Evolutionary conservation across 2,113 vertebrate species (phyloP), one percentile per base, ranked within the genome.

Genomic region (Larimichthys crocea): DNA sequence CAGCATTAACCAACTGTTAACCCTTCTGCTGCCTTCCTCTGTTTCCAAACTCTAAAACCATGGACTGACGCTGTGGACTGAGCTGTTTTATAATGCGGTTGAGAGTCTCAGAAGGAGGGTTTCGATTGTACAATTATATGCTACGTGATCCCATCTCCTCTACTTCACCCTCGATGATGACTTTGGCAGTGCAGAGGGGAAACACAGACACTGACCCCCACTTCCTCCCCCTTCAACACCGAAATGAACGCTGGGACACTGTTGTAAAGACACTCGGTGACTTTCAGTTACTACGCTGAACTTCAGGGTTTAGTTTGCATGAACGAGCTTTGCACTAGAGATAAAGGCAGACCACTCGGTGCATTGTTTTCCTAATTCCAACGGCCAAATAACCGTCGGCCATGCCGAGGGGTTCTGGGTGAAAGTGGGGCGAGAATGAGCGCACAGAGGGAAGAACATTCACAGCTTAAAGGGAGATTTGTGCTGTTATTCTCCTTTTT

Each of bases 81-180:
- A 56, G 71, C 42, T 75, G 59, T 75, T 79, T 70, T 74, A 31
- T 75, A 72, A 85, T 85, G 74, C 57, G 52, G 62, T 59, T 19
- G 3, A 70, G 42, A 24, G 53, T 85, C 67, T 84, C 82, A 76
- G 59, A 53, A 82, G 61, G 82, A 86, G 71, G 35, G 74, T 62
- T 73, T 74, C 86, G 63, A 84, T 85, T 48, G n/a, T 75, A 77
- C 48, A 80, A 80, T 90, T 74, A 73, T 19, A 66, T 91, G 86
- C 80, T 83, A 87, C 48, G 19, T 56, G 86, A 90, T 80, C 70
- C 86, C 73, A 49, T 84, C 79, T 73, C 57, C 63, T 88, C 71
- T 22, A 74, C 16, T 73, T 88, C 68, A 56, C 55, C 67, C 64
- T 61, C 76, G 48, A 2, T 82, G 79, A 85, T 92, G 76, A 80